Evolutionary conservation across 2,797 vertebrate species (phyloP).

Genomic region (Leptoclinus maculatus): DNA sequence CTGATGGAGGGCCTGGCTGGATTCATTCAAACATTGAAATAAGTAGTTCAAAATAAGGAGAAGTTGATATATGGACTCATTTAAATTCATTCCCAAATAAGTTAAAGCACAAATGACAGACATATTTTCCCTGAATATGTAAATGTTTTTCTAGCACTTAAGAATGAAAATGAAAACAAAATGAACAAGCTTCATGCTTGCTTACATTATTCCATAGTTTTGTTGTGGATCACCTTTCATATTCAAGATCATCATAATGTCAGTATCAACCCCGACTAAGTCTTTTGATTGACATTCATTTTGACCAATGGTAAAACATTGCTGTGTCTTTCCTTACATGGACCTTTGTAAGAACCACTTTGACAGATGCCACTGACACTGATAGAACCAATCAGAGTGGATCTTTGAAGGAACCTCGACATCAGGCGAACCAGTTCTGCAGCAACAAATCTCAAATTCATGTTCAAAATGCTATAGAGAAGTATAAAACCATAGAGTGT

Average conservation of each 20-base stretch:
- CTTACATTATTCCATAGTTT: not conserved
- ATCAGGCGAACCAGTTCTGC: not conserved
- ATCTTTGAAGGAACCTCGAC: not conserved
- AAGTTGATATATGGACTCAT: not conserved
- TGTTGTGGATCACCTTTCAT: not conserved
- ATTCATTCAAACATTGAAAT: not conserved
- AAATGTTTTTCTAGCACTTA: not conserved
- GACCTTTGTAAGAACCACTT: not conserved
- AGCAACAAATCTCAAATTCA: too few relatives aligned
- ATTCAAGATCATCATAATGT: not conserved
- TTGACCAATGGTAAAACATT: not conserved
- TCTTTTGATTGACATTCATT: not conserved
- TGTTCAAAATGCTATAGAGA: not conserved
- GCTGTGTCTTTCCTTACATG: not conserved
- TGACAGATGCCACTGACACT: not conserved
- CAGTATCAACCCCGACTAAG: not conserved
- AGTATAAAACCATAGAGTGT: not conserved
- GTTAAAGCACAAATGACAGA: not conserved
- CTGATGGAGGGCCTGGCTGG: not conserved
- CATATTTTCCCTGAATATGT: conserved; percentile 1
- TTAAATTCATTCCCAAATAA: not conserved
- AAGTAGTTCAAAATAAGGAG: not conserved
- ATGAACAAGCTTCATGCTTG: not conserved
- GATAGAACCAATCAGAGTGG: not conserved
- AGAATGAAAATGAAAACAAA: conserved; percentile 11